Base-by-base conservation (phyloP, 1,140 invertebrate species). In the Catajapyx aquilonaris region DNA sequence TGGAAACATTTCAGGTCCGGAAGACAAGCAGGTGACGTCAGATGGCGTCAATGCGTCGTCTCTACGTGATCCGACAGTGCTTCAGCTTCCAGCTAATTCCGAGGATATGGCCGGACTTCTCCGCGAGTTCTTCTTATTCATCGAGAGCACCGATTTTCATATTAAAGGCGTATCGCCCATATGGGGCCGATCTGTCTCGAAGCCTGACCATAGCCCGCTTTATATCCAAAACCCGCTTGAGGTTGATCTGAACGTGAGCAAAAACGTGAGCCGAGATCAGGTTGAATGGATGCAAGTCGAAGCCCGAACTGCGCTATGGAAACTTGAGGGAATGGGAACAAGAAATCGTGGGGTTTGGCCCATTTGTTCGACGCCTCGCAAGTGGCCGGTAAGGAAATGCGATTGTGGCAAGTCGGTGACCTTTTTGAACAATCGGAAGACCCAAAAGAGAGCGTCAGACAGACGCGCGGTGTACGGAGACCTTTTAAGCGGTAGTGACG, bases 181-280 rank as follows among this genome's bases (percentile, higher is more conserved):
- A 32, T 67, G 69, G 44, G 78, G 71, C 0, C 52, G 45, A 1
- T 23, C 60, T 0, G 55, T 79, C 18, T 34, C 52, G 9, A 88
- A 86, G 56, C 68, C 69, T 0, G 74, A 77, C 42, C 54, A 64
- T 20, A 60, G 64, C 3, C 59, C 81, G 3, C 44, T 88, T 15
- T 81, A 81, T 44, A 80, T 88, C 44, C 65, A 73, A 2, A 88
- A 90, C 62, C 85, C 85, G 1, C 49, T 88, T 5, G 76, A 87
- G 52, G 59, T 61, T 37, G 52, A 60, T 5, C 53, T 85, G 11
- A 90, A 88, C 56, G 81, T 88, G 0, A 79, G 77, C 46, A 76
- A 77, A 64, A 88, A 90, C 55, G 72, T 90, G 0, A 78, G 64
- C 23, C 48, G 56, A 2, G 68, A 73, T 41, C 77, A 87, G 57